Conservation (phyloP, 2,888 invertebrate species). For the Axea sp. region DNA sequence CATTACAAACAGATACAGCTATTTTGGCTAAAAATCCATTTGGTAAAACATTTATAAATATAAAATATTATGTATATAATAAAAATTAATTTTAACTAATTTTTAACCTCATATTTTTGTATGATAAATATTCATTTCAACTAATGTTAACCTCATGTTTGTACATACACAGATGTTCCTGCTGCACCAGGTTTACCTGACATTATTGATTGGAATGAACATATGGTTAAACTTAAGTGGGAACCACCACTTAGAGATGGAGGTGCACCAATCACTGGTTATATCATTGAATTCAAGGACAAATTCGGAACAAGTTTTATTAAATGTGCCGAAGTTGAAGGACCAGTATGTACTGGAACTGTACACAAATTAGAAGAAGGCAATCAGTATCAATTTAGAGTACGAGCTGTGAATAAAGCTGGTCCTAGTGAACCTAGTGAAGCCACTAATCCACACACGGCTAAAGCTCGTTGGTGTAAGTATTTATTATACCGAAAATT, state of each 20-base stretch:
- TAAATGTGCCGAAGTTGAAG: conserved; percentile 92
- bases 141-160: too few species aligned
- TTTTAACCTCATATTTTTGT: too few species aligned
- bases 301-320: conserved; percentile 96
- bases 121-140: too few species aligned
- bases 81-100: too few species aligned
- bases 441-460: conserved; percentile 94
- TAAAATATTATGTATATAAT: too few species aligned
- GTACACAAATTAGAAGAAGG: conserved; percentile 92
- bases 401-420: conserved; percentile 93
- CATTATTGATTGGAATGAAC: conserved; percentile 94
- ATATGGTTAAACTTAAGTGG: conserved; percentile 94
- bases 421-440: conserved; percentile 96
- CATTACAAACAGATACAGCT: conserved; percentile 92
- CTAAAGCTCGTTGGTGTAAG: conserved; percentile 93
- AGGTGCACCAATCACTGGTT: conserved; percentile 95
- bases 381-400: conserved; percentile 93
- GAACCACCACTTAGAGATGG: conserved; percentile 92
- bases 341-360: conserved; percentile 92
- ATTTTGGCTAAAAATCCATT: conserved; percentile 98
- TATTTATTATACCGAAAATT: conserved; percentile 74
- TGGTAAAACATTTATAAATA: conserved; percentile 82
- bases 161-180: conserved; percentile 83
- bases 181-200: conserved; percentile 94
- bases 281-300: conserved; percentile 96